Conservation (phyloP, 2,888 invertebrate species). For the Oxystoma pomonae region DNA sequence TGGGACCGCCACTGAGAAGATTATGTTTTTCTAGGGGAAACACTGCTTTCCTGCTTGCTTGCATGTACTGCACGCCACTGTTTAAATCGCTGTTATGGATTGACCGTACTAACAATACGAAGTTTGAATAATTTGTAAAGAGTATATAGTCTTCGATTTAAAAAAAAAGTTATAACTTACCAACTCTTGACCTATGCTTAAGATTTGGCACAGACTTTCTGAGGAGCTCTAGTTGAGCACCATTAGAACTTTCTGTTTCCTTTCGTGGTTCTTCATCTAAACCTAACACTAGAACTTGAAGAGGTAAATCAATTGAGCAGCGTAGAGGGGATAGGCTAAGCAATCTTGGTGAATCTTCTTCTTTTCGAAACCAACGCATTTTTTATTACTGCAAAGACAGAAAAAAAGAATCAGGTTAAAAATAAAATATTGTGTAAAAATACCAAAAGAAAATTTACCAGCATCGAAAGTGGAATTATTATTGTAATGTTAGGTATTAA, state of each 20-base stretch:
- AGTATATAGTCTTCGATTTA: not conserved
- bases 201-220: constrained; percentile 30
- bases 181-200: constrained; percentile 37
- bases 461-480: not conserved
- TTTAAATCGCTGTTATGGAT: too few species aligned
- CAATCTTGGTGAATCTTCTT: constrained; percentile 64
- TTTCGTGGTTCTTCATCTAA: constrained; percentile 4
- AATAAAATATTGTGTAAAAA: not conserved
- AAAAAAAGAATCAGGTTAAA: not conserved
- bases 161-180: constrained; percentile 23
- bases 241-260: constrained; percentile 10
- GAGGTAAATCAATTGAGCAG: constrained; percentile 48
- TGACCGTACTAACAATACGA: too few species aligned
- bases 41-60: too few species aligned
- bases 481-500: not conserved
- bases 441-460: not conserved
- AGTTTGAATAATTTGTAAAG: too few species aligned
- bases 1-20: too few species aligned
- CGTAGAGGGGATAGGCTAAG: constrained; percentile 62
- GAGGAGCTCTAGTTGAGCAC: constrained; percentile 22
- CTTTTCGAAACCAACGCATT: constrained; percentile 70
- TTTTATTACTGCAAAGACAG: constrained; percentile 23
- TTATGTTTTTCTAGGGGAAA: too few species aligned
- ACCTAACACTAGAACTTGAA: constrained; percentile 17
- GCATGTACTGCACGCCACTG: too few species aligned